A percentile compares a stretch with the other conserved stretches of the same genome.
Conservation (phyloP, 2,113 vertebrate species). For the Coracopsis vasa region DNA sequence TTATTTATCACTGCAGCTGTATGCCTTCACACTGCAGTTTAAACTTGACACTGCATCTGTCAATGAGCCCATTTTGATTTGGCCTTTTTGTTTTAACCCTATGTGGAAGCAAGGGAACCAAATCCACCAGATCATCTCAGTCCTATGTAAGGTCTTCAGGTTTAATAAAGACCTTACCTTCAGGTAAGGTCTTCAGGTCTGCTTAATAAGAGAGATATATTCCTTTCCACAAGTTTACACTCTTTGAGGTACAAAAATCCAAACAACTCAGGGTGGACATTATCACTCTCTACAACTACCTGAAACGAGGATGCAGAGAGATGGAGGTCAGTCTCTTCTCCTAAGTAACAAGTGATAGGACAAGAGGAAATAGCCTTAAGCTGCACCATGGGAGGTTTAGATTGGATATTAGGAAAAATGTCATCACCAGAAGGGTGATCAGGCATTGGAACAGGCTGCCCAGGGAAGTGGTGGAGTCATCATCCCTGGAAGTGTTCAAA, state of each 20-base stretch:
- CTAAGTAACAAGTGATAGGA: not conserved
- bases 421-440: not conserved
- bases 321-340: not conserved
- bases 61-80: not conserved
- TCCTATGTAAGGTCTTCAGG: not conserved
- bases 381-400: not conserved
- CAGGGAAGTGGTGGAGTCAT: not conserved
- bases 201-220: not conserved
- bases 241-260: not conserved
- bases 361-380: not conserved
- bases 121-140: not conserved
- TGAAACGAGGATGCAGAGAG: not conserved
- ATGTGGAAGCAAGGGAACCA: not conserved
- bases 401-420: not conserved
- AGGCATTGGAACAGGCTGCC: not conserved
- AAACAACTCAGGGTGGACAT: not conserved
- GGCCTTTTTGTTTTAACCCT: not conserved
- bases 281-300: not conserved
- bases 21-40: not conserved
- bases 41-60: not conserved
- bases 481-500: not conserved
- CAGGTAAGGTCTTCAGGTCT: not conserved
- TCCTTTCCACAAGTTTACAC: not conserved
- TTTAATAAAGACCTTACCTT: too few species aligned
- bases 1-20: not conserved